Base-by-base conservation (phyloP, 2,888 invertebrate species). In the Trachelus tabidus region DNA sequence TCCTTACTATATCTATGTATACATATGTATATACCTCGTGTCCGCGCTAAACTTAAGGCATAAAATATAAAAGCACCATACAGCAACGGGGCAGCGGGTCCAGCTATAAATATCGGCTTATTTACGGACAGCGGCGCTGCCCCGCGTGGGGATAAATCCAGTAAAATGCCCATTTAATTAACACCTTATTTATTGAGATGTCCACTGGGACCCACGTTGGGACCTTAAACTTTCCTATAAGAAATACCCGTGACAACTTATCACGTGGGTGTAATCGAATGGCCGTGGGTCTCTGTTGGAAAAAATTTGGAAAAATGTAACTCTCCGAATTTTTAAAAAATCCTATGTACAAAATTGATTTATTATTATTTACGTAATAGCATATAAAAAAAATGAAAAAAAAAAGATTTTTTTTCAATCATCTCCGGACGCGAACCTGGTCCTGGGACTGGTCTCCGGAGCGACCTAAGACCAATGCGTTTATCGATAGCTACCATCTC, bases 111-210 rank as follows among this genome's bases (percentile, higher is more conserved):
- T 90, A 90, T 90, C 83, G 77, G 84, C 86, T 90, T 90, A 90
- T 90, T 90, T 90, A 90, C 89, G 88, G 86, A 87, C 85, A 83
- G 80, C 82, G 79, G 79, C 76, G 79, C 83, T 80, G 81, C 82
- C 81, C 78, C 81, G 56, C 68, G 82, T 81, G 81, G 83, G 89
- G 85, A 90, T 90, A 90, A 90, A 90, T 90, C 87, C 87, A 89
- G 83, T 85, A 87, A 90, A 90, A 89, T 89, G 89, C 89, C 87
- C 86, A 87, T 90, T 90, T 90, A 91, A 91, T 91, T 91, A 91
- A 89, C 90, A 89, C 90, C 89, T 91, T 91, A 91, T 91, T 91
- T 91, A 91, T 91, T 89, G 90, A 89, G 90, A 90, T 86, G 89
- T 90, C 88, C 84, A 81, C 75, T 81, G 79, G 78, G 82, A 76